These are phyloP conservation scores for Chromoteleia sp. DNA, from an alignment of 2,888 invertebrate species.

Conservation along the genomic window DNA sequence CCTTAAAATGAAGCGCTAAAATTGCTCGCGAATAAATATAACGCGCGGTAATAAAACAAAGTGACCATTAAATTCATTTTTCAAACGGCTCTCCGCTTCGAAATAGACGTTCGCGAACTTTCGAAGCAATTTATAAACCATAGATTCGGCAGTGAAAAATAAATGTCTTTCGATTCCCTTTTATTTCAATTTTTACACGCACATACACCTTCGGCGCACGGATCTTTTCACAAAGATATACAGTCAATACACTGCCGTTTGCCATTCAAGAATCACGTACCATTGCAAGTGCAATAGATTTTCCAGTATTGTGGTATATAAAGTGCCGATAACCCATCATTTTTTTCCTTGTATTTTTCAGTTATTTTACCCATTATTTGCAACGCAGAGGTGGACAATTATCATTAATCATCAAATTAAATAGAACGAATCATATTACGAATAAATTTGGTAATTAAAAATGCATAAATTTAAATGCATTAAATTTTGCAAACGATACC, in stretches of 20 bases:
- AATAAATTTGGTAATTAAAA: too few species aligned
- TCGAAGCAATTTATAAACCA: constrained; percentile 44
- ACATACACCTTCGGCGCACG: neutral
- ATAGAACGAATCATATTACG: too few species aligned
- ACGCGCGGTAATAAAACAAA: constrained; percentile 37
- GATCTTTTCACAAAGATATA: constrained; percentile 54
- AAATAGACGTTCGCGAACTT: constrained; percentile 22
- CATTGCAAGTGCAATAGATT: constrained; percentile 45
- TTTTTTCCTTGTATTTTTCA: neutral
- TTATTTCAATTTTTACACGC: constrained; percentile 52
- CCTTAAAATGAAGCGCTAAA: neutral
- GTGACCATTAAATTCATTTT: constrained; percentile 46
- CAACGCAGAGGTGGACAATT: too few species aligned
- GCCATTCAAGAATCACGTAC: constrained; percentile 54
- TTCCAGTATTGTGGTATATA: constrained; percentile 8
- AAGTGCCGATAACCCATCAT: constrained; percentile 21
- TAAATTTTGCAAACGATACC: too few species aligned
- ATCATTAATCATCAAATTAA: too few species aligned
- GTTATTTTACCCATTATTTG: too few species aligned
- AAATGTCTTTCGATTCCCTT: constrained; percentile 50
- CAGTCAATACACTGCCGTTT: constrained; percentile 13
- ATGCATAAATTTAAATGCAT: too few species aligned
- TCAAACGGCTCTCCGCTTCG: constrained; percentile 7
- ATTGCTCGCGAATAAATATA: constrained; percentile 23
- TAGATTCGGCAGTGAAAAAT: constrained; percentile 52